Conservation (phyloP, 2,888 invertebrate genomes). For the Chirona hameri region DNA sequence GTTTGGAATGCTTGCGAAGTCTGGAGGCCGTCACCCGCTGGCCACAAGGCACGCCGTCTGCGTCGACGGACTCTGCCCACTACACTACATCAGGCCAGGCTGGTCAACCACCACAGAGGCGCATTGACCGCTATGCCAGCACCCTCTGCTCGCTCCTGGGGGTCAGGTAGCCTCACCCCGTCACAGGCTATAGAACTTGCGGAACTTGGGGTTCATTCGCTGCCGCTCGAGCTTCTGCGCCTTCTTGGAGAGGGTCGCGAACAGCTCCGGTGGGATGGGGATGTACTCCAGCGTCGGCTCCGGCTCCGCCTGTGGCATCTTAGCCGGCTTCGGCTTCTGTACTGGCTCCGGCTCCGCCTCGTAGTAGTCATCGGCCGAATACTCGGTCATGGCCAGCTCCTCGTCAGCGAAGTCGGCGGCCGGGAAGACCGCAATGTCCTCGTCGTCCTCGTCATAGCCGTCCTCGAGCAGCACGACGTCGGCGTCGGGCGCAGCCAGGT, state of each 20-base stretch:
- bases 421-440: not conserved
- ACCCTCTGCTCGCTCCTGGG: no score
- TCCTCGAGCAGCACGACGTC: not conserved
- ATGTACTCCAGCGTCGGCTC: not conserved
- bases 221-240: not conserved
- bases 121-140: no score
- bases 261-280: not conserved
- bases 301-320: not conserved
- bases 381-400: not conserved
- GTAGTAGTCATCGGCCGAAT: not conserved
- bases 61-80: no score
- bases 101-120: no score
- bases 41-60: no score
- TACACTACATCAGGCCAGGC: no score
- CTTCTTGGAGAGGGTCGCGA: slow-evolving; percentile 1
- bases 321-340: not conserved
- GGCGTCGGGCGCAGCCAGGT: not conserved
- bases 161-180: not conserved
- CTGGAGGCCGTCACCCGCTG: no score
- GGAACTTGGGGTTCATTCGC: slow-evolving; percentile 6
- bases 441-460: not conserved
- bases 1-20: no score
- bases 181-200: slow-evolving; percentile 3
- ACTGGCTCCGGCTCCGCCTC: not conserved
- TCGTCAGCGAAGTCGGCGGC: not conserved